Conservation (phyloP, 2,888 invertebrate species). For the Mesoligia furuncula region DNA sequence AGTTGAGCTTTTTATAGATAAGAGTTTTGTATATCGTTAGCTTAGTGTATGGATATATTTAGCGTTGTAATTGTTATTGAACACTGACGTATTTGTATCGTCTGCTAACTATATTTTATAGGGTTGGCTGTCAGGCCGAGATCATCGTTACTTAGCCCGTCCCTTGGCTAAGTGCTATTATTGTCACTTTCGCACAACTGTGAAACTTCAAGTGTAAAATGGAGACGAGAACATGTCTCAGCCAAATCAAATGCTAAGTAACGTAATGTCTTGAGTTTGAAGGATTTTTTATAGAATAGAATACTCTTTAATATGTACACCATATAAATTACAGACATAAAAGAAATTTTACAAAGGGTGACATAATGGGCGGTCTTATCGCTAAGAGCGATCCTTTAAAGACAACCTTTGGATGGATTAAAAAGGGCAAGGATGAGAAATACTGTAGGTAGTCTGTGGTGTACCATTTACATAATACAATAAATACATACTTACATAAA, state of each 20-base stretch:
- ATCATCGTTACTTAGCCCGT: background rate
- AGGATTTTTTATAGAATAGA: background rate
- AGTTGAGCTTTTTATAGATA: conserved; percentile 63
- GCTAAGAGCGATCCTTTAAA: too few relatives aligned
- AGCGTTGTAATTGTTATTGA: conserved; percentile 58
- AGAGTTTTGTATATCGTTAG: conserved; percentile 58
- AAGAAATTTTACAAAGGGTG: too few relatives aligned
- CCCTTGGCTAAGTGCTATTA: background rate
- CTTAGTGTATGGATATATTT: conserved; percentile 53
- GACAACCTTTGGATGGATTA: too few relatives aligned
- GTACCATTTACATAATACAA: too few relatives aligned
- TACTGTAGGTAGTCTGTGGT: too few relatives aligned
- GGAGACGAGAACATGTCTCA: background rate
- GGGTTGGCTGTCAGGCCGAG: background rate
- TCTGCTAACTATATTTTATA: conserved; percentile 28
- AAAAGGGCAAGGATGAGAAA: too few relatives aligned
- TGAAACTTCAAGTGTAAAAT: background rate
- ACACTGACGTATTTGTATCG: conserved; percentile 33
- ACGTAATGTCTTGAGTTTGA: background rate
- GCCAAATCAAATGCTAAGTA: background rate
- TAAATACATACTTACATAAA: too few relatives aligned
- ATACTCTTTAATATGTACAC: too few relatives aligned
- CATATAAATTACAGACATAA: too few relatives aligned
- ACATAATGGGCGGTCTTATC: too few relatives aligned
- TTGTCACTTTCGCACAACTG: background rate